Evolutionary conservation across 2,797 vertebrate species (phyloP).

Genomic region (Gouania willdenowi): DNA sequence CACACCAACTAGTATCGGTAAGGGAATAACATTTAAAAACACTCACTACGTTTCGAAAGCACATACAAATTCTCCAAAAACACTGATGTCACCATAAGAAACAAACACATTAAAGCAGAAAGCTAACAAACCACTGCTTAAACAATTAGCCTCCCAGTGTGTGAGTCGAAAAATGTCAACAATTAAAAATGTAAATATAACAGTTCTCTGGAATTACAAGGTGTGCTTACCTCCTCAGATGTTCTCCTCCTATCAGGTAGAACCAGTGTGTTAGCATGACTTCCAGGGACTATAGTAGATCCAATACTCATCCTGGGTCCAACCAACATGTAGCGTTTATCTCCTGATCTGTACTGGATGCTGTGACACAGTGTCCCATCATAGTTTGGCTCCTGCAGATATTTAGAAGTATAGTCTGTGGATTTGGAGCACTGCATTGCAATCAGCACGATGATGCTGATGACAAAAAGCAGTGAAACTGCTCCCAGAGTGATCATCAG

Average conservation of each 20-base stretch:
- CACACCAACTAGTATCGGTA: too few relatives aligned
- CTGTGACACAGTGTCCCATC: conserved; percentile 50
- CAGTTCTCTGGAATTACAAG: too few relatives aligned
- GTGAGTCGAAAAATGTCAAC: too few relatives aligned
- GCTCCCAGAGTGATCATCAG: conserved; percentile 41
- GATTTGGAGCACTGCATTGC: conserved; percentile 50
- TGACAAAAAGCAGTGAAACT: conserved; percentile 40
- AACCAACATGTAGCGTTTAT: conserved; percentile 5
- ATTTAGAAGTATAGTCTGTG: conserved; percentile 32
- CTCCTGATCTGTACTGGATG: conserved; percentile 24
- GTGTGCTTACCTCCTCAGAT: conserved; percentile 17
- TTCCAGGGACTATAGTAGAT: background rate
- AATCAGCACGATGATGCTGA: conserved; percentile 43
- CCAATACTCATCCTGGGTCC: conserved; percentile 24
- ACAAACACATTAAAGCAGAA: too few relatives aligned
- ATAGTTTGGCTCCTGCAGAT: conserved; percentile 43
- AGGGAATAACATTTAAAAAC: too few relatives aligned
- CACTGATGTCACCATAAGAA: too few relatives aligned
- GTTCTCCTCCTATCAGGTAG: background rate
- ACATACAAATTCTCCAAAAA: too few relatives aligned
- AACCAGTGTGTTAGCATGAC: background rate
- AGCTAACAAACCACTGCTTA: too few relatives aligned
- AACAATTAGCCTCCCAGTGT: too few relatives aligned
- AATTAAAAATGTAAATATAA: too few relatives aligned
- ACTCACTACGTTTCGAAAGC: too few relatives aligned